Base-by-base conservation (phyloP, 2,797 vertebrate species). In the Steatocranus sp. region DNA sequence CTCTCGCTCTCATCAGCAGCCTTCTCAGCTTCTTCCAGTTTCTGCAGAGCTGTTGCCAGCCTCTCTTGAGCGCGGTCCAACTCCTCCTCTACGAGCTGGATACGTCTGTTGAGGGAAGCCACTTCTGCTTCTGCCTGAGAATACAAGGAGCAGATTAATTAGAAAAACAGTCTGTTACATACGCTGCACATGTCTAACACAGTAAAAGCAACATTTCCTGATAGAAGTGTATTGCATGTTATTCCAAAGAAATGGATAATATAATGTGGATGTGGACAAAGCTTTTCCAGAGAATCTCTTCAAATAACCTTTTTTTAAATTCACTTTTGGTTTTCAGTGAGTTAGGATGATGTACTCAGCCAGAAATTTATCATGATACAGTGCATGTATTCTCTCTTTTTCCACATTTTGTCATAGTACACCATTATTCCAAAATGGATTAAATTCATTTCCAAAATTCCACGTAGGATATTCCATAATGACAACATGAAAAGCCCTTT, bases 51-150 rank as follows among this genome's bases (percentile, higher is more conserved):
- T 0, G 98, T 99, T 27, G 98, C 97, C 38, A 99, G 96, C 61
- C 98, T 97, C 94, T 99, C 98, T 95, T 99, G 98, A 83, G 98
- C 98, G 7, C 98, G 94, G 93, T 99, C 98, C 95, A 99, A 80
- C 95, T 99, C 98, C 86, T 99, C 98, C 93, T 99, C 98, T 9
- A 99, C 98, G 78, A 99, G 96, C 95, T 99, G 98, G 96, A 99
- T 99, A 20, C 98, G 97, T 74, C 98, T 97, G 93, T 99, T 99
- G 93, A 99, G 85, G 83, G 98, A 99, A 2, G 98, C 98, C 78
- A 99, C 98, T 83, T 99, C 96, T 11, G 96, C 96, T 79, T 97
- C 96, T 49, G 96, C 96, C 96, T 97, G 83, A 38, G 17, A 48
- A 76, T 75, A 74, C 17, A 73, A 5, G 7, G 34, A 41, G 9